Evolutionary conservation across 2,888 invertebrate genomes (phyloP).

Genomic region (Tachystola acroxantha): DNA sequence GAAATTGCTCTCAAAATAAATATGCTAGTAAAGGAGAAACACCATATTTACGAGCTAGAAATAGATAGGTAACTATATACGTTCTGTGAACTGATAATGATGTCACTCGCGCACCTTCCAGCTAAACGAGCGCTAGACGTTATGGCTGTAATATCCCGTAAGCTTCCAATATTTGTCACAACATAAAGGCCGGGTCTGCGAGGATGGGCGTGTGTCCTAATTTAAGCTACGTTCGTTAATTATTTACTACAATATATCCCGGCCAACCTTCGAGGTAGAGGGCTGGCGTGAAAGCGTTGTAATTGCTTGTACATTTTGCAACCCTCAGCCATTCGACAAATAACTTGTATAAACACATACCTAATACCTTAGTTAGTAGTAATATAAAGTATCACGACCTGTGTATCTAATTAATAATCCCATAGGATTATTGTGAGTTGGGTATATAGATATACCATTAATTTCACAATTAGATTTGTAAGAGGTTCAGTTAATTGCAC

Average conservation of each 20-base stretch:
- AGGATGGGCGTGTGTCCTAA: conserved; percentile 33
- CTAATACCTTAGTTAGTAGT: not conserved
- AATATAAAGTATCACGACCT: not conserved
- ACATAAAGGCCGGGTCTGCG: conserved; percentile 39
- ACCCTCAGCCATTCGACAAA: conserved; percentile 18
- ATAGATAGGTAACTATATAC: conserved; percentile 16
- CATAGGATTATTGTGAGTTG: no score
- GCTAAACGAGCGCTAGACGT: conserved; percentile 1
- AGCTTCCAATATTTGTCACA: conserved; percentile 46
- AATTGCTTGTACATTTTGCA: conserved; percentile 50
- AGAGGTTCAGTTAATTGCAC: no score
- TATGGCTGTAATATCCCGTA: conserved; percentile 25
- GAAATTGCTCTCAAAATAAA: conserved; percentile 52
- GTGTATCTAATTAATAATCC: no score
- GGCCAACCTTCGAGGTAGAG: conserved; percentile 30
- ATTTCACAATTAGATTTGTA: no score
- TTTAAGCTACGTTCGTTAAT: conserved; percentile 52
- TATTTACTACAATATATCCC: conserved; percentile 55
- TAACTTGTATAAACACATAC: not conserved
- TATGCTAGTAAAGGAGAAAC: conserved; percentile 28
- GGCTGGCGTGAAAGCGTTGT: conserved; percentile 35
- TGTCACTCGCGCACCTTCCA: conserved; percentile 30
- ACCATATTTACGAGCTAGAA: conserved; percentile 29
- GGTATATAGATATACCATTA: no score
- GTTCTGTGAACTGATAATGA: conserved; percentile 40